These are phyloP conservation scores for Lottia gigantea DNA, from an alignment of 2,888 invertebrate genomes.

Conservation along the genomic window DNA sequence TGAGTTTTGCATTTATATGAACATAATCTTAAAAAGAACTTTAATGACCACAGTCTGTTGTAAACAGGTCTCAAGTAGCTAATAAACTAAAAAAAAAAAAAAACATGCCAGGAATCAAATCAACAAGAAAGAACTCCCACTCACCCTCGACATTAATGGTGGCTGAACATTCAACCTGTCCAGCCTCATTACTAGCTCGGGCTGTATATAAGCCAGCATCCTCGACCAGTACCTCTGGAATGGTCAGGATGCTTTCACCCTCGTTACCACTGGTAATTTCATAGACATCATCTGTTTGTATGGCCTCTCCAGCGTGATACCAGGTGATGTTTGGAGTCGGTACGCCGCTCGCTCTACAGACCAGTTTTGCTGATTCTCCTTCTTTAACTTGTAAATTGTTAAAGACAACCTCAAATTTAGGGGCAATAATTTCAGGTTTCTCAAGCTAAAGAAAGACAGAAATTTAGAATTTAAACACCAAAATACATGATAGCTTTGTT, in stretches of 20 bases:
- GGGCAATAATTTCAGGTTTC: slow-evolving; percentile 40
- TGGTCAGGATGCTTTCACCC: slow-evolving; percentile 71
- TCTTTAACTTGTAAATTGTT: slow-evolving; percentile 56
- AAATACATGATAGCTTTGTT: too few species aligned
- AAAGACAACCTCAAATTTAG: slow-evolving; percentile 49
- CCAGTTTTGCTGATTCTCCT: slow-evolving; percentile 58
- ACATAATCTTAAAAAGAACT: too few species aligned
- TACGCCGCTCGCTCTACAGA: slow-evolving; percentile 65
- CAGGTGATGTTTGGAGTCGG: slow-evolving; percentile 76
- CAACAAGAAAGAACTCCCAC: neutral
- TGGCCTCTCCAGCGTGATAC: slow-evolving; percentile 81
- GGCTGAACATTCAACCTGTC: slow-evolving; percentile 83
- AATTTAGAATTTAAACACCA: too few species aligned
- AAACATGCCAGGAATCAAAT: neutral
- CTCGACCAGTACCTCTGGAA: slow-evolving; percentile 75
- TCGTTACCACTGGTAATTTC: slow-evolving; percentile 69
- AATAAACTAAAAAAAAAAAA: too few species aligned
- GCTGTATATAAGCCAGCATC: slow-evolving; percentile 84
- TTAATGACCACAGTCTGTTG: too few species aligned
- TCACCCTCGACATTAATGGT: slow-evolving; percentile 75
- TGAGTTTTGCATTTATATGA: too few species aligned
- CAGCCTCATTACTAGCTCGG: slow-evolving; percentile 78
- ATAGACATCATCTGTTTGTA: slow-evolving; percentile 73
- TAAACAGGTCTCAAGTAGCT: too few species aligned
- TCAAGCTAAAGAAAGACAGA: slow-evolving; percentile 31